Percentiles rank a stretch among this genome's conserved stretches.
Evolutionary conservation across 2,888 invertebrate genomes (phyloP).

Genomic region (Rhogogaster chlorosoma): DNA sequence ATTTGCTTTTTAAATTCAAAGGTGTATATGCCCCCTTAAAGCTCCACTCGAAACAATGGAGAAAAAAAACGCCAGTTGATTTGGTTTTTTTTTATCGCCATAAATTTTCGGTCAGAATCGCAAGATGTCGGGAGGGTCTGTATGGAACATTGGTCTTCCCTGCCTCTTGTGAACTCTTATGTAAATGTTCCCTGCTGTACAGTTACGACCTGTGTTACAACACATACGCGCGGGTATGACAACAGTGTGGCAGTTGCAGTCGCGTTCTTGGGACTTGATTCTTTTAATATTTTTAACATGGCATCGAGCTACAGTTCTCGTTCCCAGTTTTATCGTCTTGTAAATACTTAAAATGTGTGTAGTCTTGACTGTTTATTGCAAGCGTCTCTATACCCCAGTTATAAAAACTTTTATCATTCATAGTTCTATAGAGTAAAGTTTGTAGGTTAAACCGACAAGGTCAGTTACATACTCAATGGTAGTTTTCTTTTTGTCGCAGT

Average conservation of each 20-base stretch:
- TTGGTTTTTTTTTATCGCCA: slow-evolving; percentile 12
- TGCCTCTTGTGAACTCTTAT: slow-evolving; percentile 23
- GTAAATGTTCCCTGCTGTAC: slow-evolving; percentile 12
- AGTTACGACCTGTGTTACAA: slow-evolving; percentile 31
- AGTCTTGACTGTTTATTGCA: background rate
- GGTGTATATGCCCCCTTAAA: background rate
- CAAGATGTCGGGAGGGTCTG: slow-evolving; percentile 11
- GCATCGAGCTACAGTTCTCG: background rate
- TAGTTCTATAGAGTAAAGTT: background rate
- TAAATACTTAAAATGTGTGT: background rate
- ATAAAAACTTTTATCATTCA: background rate
- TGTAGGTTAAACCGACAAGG: slow-evolving; percentile 15
- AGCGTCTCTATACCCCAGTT: background rate
- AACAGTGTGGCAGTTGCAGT: background rate
- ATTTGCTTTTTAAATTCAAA: too few relatives aligned
- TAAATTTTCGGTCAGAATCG: background rate
- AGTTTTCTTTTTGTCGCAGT: background rate
- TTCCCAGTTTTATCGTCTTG: background rate
- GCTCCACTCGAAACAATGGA: background rate
- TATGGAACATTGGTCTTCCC: background rate
- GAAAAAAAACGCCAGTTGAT: background rate
- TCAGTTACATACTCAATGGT: background rate
- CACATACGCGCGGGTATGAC: slow-evolving; percentile 14
- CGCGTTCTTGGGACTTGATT: background rate
- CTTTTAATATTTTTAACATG: background rate